phyloP scores from a whole-genome alignment of 2,888 invertebrate species.

The Acholoe squamosa region DNA sequence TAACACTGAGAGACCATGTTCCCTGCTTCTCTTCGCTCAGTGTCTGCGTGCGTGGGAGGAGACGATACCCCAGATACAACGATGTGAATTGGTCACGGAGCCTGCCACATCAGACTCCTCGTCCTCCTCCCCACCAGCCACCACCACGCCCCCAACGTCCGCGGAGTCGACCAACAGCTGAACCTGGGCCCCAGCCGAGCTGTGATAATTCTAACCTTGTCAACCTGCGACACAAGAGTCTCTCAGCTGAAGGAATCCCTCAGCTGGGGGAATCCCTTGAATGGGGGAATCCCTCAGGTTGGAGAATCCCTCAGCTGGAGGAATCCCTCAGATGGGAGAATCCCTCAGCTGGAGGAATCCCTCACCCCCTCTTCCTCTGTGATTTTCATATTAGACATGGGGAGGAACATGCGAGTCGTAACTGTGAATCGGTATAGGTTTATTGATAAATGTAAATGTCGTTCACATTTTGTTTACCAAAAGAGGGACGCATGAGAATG shows the following conservation, averaged over 20 bases:
- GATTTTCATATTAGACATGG: background rate
- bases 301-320: background rate
- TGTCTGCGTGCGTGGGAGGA: constrained; percentile 83
- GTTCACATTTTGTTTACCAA: too few species aligned
- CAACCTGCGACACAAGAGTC: background rate
- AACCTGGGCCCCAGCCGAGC: background rate
- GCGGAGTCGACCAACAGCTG: constrained; percentile 57
- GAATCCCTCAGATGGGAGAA: background rate
- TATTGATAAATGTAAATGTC: too few species aligned
- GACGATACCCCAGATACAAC: constrained; percentile 81
- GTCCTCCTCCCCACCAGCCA: constrained; percentile 28
- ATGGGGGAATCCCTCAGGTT: background rate
- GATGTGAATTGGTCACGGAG: constrained; percentile 66
- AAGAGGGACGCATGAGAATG: too few species aligned
- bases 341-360: background rate
- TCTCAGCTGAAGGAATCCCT: background rate
- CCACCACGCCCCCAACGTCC: constrained; percentile 50
- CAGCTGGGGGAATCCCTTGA: background rate
- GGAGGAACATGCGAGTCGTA: background rate
- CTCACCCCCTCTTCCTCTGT: too few species aligned
- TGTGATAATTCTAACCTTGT: background rate
- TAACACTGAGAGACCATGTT: too few species aligned
- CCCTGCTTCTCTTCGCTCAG: constrained; percentile 75
- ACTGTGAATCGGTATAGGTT: too few species aligned
- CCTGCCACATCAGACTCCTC: constrained; percentile 7